Conservation (phyloP, 2,113 vertebrate species). For the Dendropsophus ebraccatus region DNA sequence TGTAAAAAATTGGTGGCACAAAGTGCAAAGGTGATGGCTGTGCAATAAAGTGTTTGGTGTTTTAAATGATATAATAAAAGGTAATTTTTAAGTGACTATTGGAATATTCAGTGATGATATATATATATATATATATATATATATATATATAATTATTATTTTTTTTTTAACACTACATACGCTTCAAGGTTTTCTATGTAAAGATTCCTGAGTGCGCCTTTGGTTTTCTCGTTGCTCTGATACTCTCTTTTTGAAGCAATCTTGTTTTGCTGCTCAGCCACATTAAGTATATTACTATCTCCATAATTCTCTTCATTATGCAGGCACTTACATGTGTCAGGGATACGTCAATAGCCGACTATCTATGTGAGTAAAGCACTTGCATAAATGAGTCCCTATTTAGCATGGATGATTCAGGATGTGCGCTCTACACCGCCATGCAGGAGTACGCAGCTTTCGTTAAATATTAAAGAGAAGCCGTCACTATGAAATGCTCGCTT, state of each 20-base stretch:
- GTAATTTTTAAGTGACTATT: no score
- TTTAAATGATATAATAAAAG: no score
- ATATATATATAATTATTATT: no score
- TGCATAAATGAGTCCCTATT: slow-evolving; percentile 29
- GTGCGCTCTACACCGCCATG: neutral
- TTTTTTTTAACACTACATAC: no score
- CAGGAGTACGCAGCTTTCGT: neutral
- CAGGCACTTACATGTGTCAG: slow-evolving; percentile 8
- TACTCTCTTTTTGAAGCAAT: no score
- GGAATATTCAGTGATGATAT: no score
- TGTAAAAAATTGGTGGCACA: no score
- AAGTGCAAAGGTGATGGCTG: no score
- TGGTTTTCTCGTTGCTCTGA: neutral
- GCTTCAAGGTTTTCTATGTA: no score
- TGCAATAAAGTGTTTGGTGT: no score
- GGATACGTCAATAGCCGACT: neutral
- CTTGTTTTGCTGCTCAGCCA: no score
- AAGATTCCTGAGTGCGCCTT: neutral
- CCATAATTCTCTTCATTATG: neutral
- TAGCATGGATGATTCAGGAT: slow-evolving; percentile 8
- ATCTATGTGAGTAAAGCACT: neutral
- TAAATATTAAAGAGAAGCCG: slow-evolving; percentile 1
- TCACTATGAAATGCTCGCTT: neutral
- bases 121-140: no score
- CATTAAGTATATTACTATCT: slow-evolving; percentile 16